Evolutionary conservation across 1,140 invertebrate species (phyloP), one percentile per base, ranked within the genome.

Genomic region (Hydropsyche tenuis): DNA sequence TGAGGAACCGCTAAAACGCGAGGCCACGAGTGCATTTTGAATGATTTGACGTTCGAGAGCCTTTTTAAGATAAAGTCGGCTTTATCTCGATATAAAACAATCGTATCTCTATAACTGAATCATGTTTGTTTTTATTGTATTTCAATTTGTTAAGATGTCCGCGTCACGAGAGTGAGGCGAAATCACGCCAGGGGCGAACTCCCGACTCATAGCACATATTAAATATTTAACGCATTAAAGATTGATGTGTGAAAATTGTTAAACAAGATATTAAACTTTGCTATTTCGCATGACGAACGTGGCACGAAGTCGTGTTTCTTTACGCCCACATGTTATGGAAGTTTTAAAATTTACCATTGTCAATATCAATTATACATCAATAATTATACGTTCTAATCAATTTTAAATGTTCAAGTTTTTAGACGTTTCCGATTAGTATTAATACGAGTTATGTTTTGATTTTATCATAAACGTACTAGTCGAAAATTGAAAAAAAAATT

Each of bases 81-180:
- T 66, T 73, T 66, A 64, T 73, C 71, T 73, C 64, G 71, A 73
- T 73, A 65, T 73, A 66, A 73, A 73, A 73, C 71, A 73, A 73
- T 73, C 71, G 45, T 73, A 72, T 63, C 56, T 72, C 56, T 64
- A 63, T 30, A 64, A 60, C 42, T 51, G 27, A 9, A 22, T 25
- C 27, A 16, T 73, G 62, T 73, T 73, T 73, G 63, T 73, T 73
- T 73, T 73, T 73, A 73, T 73, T 73, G 63, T 65, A 43, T 56
- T 65, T 53, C 60, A 65, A 53, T 73, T 73, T 64, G 69, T 72
- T 72, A 72, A 72, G 56, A 72, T 60, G 69, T 72, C 45, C 23
- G 23, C 18, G 65, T 68, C 65, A 48, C 23, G 63, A 37, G 9
- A 37, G 30, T 9, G 30, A 37, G 30, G 30, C 30, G 30, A 37